These are phyloP conservation scores for Hypena proboscidalis DNA, from an alignment of 2,888 invertebrate genomes.

Conservation along the genomic window DNA sequence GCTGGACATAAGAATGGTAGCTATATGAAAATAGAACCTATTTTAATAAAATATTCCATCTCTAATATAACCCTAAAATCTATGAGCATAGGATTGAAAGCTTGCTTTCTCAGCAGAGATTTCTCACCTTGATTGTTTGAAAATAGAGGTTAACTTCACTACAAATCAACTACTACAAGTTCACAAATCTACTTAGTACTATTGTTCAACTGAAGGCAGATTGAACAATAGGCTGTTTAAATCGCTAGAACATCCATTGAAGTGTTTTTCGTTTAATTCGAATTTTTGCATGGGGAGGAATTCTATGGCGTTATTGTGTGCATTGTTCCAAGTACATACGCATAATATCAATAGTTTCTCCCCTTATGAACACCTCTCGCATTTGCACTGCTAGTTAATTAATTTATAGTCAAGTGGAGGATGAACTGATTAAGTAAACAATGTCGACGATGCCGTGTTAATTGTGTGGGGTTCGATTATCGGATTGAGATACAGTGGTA, in stretches of 20 bases:
- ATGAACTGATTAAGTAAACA: conserved; percentile 69
- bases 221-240: conserved; percentile 40
- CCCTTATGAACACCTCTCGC: conserved; percentile 31
- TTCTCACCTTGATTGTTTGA: conserved; percentile 33
- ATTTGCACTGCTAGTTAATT: conserved; percentile 59
- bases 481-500: conserved; percentile 61
- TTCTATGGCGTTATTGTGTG: conserved; percentile 13
- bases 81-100: conserved; percentile 17
- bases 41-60: conserved; percentile 19
- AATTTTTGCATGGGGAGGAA: conserved; percentile 14
- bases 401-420: conserved; percentile 63
- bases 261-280: conserved; percentile 21
- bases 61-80: conserved; percentile 12
- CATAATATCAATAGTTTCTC: not conserved
- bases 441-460: conserved; percentile 65
- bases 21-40: conserved; percentile 32
- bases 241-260: conserved; percentile 29
- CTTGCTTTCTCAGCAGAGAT: conserved; percentile 4
- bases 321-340: not conserved
- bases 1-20: conserved; percentile 39
- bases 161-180: conserved; percentile 36
- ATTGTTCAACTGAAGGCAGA: conserved; percentile 34
- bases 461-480: conserved; percentile 63
- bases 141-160: conserved; percentile 34
- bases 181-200: conserved; percentile 40